phyloP scores from a whole-genome alignment of 2,888 invertebrate species.

The Stomorhina lunata region DNA sequence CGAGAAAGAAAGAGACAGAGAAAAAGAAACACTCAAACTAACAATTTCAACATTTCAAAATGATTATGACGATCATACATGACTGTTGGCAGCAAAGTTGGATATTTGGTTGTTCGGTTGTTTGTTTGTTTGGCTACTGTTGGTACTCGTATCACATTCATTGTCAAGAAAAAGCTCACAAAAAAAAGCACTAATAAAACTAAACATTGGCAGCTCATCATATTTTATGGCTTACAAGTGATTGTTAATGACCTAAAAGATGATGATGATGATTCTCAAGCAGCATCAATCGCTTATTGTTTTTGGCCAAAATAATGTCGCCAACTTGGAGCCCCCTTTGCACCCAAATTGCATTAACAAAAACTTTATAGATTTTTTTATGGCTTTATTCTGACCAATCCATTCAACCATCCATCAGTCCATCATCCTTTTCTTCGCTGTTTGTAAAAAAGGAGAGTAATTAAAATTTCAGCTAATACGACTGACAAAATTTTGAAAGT shows the following conservation, averaged over 20 bases:
- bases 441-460: slow-evolving; percentile 70
- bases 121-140: slow-evolving; percentile 12
- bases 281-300: neutral
- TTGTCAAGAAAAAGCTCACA: slow-evolving; percentile 52
- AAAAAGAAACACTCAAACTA: slow-evolving; percentile 7
- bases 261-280: slow-evolving; percentile 37
- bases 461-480: slow-evolving; percentile 80
- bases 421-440: slow-evolving; percentile 24
- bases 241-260: slow-evolving; percentile 40
- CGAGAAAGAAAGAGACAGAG: slow-evolving; percentile 23
- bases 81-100: neutral
- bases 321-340: slow-evolving; percentile 61
- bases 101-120: neutral
- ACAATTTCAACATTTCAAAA: slow-evolving; percentile 50
- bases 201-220: slow-evolving; percentile 65
- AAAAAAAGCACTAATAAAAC: slow-evolving; percentile 51
- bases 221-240: slow-evolving; percentile 66
- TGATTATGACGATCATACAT: slow-evolving; percentile 53
- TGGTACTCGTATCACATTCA: slow-evolving; percentile 30
- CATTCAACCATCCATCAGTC: neutral
- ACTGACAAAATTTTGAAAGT: slow-evolving; percentile 58
- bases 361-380: slow-evolving; percentile 16
- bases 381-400: neutral
- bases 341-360: slow-evolving; percentile 27
- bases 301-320: slow-evolving; percentile 56